Base-by-base conservation (phyloP, 92 coral and sea anemone species). In the Metridium senile region DNA sequence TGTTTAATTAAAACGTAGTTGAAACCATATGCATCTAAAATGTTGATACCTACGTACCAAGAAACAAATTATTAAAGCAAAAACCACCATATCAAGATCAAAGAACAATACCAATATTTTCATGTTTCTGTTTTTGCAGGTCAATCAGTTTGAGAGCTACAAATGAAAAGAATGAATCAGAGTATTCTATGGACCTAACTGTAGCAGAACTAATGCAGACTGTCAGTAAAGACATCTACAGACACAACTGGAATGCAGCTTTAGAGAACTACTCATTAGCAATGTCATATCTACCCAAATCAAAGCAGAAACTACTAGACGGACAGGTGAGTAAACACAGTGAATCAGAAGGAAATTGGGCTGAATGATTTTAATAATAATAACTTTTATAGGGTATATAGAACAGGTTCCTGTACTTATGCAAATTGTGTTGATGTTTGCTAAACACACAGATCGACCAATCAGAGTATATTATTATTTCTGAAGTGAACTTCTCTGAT, bases 181-280 rank as follows among this genome's bases (percentile, higher is more conserved):
- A 32, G 57, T 66, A 46, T 34, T 35, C 65, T 16, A 39, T 10
- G 56, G 75, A 21, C 28, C 30, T 80, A 62, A 82, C 93, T 19
- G 85, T 74, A 70, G 87, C 85, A 32, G 97, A 88, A 56, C 85
- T 88, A 26, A 45, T 88, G 85, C 85, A 91, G 66, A 47, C 70
- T 56, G 72, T 91, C n/a, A 79, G 84, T 23, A 33, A 63, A 29
- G 76, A 75, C 71, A 71, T 78, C 19, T 74, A 71, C 63, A 79
- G 58, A 49, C 82, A 86, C 83, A 85, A 90, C 63, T 91, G 93
- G 91, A 87, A 89, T 33, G 64, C 33, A 58, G 91, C 93, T 17
- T 45, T 86, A 58, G 82, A 72, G 33, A 69, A 43, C 2, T 83
- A 79, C 59, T 61, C 91, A 25, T 74, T 62, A 11, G 93, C 93